Evolutionary conservation across 1,140 invertebrate species (phyloP).

Genomic region (Sycobia sp.): DNA sequence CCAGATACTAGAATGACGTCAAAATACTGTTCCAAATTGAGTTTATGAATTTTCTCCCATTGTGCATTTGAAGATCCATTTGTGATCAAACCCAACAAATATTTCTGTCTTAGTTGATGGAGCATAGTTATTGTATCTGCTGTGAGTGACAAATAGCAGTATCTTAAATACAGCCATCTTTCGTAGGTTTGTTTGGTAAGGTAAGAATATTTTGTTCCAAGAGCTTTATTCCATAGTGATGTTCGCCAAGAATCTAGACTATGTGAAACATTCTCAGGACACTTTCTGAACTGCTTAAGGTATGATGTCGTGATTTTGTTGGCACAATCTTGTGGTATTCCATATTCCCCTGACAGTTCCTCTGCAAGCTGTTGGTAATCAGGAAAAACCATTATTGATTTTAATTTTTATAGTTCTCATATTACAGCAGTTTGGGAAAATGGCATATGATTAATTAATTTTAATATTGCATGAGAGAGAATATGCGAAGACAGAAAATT

Average conservation of each 20-base stretch:
- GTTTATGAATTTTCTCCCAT: conserved; percentile 81
- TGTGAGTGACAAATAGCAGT: conserved; percentile 71
- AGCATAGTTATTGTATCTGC: conserved; percentile 71
- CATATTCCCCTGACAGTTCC: conserved; percentile 71
- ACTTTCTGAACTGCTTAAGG: conserved; percentile 75
- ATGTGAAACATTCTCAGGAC: conserved; percentile 74
- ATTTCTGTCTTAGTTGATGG: conserved; percentile 70
- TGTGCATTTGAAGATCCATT: conserved; percentile 84
- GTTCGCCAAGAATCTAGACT: conserved; percentile 76
- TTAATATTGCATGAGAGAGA: conserved; percentile 23
- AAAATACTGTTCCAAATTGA: conserved; percentile 73
- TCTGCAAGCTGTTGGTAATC: conserved; percentile 68
- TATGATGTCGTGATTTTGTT: conserved; percentile 68
- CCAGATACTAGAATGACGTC: conserved; percentile 81
- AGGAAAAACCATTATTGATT: conserved; percentile 38
- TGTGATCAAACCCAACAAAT: conserved; percentile 77
- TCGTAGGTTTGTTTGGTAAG: conserved; percentile 73
- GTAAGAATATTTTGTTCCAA: conserved; percentile 74
- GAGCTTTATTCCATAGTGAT: conserved; percentile 74
- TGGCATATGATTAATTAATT: conserved; percentile 18
- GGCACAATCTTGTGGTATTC: conserved; percentile 68
- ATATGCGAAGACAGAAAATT: conserved; percentile 27
- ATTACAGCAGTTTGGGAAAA: conserved; percentile 18
- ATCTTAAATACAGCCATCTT: conserved; percentile 77
- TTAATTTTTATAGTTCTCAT: conserved; percentile 14